These are phyloP conservation scores for Acipenser oxyrinchus DNA, from an alignment of 2,797 vertebrate genomes.

Conservation along the genomic window DNA sequence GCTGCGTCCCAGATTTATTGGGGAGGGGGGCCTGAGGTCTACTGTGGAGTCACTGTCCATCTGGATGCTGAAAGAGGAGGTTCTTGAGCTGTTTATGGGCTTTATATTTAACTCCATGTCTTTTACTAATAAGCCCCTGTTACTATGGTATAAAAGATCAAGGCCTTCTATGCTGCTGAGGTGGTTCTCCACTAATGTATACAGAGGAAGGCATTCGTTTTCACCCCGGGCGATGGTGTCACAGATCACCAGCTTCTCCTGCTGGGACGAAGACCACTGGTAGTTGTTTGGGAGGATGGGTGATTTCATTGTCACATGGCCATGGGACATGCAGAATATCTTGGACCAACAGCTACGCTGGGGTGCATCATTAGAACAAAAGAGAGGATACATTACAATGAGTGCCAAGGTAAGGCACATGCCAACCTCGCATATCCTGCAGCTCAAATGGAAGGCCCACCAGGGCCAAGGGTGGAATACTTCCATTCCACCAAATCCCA, in stretches of 20 bases:
- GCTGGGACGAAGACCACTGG: slow-evolving; percentile 54
- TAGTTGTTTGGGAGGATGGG: slow-evolving; percentile 52
- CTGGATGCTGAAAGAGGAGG: slow-evolving; percentile 47
- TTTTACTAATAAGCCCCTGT: slow-evolving; percentile 37
- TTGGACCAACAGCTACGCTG: slow-evolving; percentile 63
- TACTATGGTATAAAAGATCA: slow-evolving; percentile 49
- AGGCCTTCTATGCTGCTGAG: slow-evolving; percentile 48
- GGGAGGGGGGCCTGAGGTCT: slow-evolving; percentile 77
- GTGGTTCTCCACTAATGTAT: slow-evolving; percentile 52
- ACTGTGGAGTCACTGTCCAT: slow-evolving; percentile 68
- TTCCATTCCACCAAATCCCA: slow-evolving; percentile 60
- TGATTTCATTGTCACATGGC: slow-evolving; percentile 43
- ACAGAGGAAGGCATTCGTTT: slow-evolving; percentile 70
- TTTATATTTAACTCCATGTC: slow-evolving; percentile 35
- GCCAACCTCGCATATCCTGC: slow-evolving; percentile 71
- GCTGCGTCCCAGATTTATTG: slow-evolving; percentile 80
- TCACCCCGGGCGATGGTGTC: slow-evolving; percentile 55
- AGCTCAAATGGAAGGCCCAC: slow-evolving; percentile 81
- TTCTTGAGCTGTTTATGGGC: slow-evolving; percentile 28
- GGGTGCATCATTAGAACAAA: slow-evolving; percentile 55
- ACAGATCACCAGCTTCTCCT: slow-evolving; percentile 57
- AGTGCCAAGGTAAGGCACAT: slow-evolving; percentile 72
- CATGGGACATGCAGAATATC: slow-evolving; percentile 52
- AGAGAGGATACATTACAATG: slow-evolving; percentile 67
- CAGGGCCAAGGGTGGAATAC: slow-evolving; percentile 78